Conservation (phyloP, 2,888 invertebrate genomes). For the Brachypalpus laphriformis region DNA sequence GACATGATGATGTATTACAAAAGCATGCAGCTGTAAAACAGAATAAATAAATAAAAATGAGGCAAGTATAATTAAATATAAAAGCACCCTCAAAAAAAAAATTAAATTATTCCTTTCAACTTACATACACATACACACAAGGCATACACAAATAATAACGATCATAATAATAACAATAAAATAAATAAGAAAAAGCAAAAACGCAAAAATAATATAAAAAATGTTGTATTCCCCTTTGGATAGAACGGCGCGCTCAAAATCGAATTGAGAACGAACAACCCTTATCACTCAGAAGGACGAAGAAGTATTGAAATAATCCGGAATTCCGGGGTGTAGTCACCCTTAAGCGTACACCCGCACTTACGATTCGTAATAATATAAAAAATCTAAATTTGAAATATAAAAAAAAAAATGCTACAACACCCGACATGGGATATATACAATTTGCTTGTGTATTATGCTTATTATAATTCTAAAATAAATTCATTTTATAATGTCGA, state of each 20-base stretch:
- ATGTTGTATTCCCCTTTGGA: constrained; percentile 53
- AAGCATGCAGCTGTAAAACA: constrained; percentile 57
- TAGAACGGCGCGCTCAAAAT: constrained; percentile 38
- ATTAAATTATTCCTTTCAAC: constrained; percentile 9
- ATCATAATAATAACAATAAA: constrained; percentile 71
- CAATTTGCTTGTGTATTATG: constrained; percentile 47
- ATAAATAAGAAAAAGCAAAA: constrained; percentile 63
- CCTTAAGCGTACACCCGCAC: constrained; percentile 66
- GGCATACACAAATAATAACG: constrained; percentile 54
- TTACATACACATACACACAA: neutral
- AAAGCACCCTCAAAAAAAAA: constrained; percentile 43
- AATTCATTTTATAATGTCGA: constrained; percentile 66
- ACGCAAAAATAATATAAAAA: constrained; percentile 13
- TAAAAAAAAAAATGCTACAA: constrained; percentile 8
- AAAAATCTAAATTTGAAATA: constrained; percentile 66
- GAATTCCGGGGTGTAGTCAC: constrained; percentile 73
- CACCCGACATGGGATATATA: constrained; percentile 41
- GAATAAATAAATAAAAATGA: constrained; percentile 70
- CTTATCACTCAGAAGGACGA: constrained; percentile 54
- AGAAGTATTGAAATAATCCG: constrained; percentile 70
- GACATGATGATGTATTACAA: constrained; percentile 12
- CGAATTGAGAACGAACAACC: constrained; percentile 58
- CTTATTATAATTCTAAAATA: constrained; percentile 73
- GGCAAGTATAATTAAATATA: constrained; percentile 65
- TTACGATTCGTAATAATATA: constrained; percentile 60